These are phyloP conservation scores for Tuberolachnus salignus DNA, from an alignment of 2,888 invertebrate species.

Conservation along the genomic window DNA sequence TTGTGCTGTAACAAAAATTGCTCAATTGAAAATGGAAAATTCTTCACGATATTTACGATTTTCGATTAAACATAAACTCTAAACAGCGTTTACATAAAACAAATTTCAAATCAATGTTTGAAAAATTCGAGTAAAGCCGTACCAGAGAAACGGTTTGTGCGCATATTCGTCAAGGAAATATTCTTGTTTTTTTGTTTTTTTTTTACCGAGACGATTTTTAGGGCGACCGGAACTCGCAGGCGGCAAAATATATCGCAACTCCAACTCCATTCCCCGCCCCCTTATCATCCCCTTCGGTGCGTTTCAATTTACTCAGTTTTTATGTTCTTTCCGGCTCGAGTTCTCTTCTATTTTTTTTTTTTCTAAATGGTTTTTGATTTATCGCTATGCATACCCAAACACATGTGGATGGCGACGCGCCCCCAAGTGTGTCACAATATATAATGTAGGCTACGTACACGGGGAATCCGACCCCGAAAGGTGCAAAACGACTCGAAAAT, in stretches of 20 bases:
- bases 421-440: not conserved
- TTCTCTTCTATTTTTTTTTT: not conserved
- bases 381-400: conserved; percentile 16
- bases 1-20: no score
- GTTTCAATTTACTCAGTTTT: not conserved
- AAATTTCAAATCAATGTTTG: no score
- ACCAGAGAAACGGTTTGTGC: no score
- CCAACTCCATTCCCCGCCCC: no score
- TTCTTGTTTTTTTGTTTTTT: no score
- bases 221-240: not conserved
- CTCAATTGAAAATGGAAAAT: no score
- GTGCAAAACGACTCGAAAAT: not conserved
- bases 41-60: no score
- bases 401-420: conserved; percentile 8
- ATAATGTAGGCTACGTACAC: not conserved
- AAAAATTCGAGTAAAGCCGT: no score
- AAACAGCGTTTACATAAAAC: no score
- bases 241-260: conserved; percentile 11
- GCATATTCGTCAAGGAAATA: no score
- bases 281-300: not conserved
- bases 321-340: no score
- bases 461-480: conserved; percentile 14
- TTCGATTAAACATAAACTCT: no score
- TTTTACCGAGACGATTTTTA: not conserved
- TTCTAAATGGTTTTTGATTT: conserved; percentile 21